Percentiles rank a stretch among this genome's conserved stretches.
Conservation (phyloP, 2,113 vertebrate genomes). For the Colinus virginianus region DNA sequence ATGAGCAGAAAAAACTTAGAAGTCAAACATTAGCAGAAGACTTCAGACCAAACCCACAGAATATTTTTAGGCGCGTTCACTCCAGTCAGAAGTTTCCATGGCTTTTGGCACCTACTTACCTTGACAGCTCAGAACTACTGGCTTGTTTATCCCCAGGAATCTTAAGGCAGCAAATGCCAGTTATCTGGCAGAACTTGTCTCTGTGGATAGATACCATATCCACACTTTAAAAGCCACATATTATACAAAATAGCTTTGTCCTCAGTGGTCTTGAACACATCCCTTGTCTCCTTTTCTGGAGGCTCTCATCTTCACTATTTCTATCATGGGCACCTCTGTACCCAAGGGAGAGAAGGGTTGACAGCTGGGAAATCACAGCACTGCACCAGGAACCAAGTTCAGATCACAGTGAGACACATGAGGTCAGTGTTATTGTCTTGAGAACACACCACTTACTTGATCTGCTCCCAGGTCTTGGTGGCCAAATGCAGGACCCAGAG, state of each 20-base stretch:
- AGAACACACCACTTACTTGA: constrained; percentile 84
- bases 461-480: constrained; percentile 92
- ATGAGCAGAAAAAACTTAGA: neutral
- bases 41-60: neutral
- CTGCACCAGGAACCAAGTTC: neutral
- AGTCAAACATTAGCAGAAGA: neutral
- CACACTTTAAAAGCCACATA: neutral
- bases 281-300: neutral
- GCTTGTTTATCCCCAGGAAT: neutral
- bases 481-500: constrained; percentile 96
- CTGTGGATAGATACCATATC: neutral
- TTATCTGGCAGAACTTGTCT: neutral
- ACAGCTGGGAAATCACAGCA: neutral
- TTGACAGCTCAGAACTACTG: neutral
- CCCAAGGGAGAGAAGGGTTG: neutral
- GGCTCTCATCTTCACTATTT: neutral
- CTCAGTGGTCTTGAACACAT: neutral
- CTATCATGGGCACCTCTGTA: neutral
- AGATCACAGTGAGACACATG: rapidly evolving
- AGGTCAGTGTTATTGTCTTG: neutral
- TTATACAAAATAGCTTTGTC: neutral
- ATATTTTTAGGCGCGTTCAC: neutral
- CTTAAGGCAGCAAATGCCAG: neutral
- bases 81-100: neutral
- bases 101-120: neutral